Percentiles rank a stretch among this genome's conserved stretches.
These are phyloP conservation scores for Cyclopterus lumpus DNA, from an alignment of 2,797 vertebrate genomes.

Conservation along the genomic window DNA sequence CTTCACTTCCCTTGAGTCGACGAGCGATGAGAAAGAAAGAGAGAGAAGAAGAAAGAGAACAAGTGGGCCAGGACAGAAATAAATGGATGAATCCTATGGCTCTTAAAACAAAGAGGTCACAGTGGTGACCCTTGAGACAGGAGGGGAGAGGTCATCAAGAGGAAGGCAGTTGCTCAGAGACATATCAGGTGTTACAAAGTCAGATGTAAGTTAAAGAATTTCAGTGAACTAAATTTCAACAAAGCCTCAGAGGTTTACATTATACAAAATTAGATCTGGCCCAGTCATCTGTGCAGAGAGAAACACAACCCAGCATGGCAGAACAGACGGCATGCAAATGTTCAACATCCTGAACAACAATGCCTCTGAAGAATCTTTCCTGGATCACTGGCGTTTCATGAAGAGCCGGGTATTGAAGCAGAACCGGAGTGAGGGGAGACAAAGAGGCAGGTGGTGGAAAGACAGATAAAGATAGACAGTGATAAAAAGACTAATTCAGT, in stretches of 20 bases:
- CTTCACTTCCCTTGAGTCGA: not conserved
- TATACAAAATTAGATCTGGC: slow-evolving; percentile 25
- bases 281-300: slow-evolving; percentile 30
- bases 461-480: not conserved
- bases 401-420: slow-evolving; percentile 30
- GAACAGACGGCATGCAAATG: slow-evolving; percentile 26
- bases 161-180: slow-evolving; percentile 1
- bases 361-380: slow-evolving; percentile 36
- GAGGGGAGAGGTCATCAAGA: not conserved
- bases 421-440: slow-evolving; percentile 18
- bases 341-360: slow-evolving; percentile 50
- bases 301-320: slow-evolving; percentile 32
- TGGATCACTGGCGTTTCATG: slow-evolving; percentile 53
- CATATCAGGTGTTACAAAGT: not conserved
- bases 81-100: not conserved
- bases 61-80: not conserved
- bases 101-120: not conserved
- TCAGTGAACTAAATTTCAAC: not conserved
- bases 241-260: slow-evolving; percentile 8
- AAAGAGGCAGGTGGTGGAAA: slow-evolving; percentile 3
- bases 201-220: not conserved
- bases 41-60: not conserved
- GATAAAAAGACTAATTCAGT: slow-evolving; percentile 31
- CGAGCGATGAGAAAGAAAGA: not conserved
- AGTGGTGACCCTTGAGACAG: not conserved